These are phyloP conservation scores for Cotesia glomerata DNA, from an alignment of 1,140 invertebrate genomes.

Conservation along the genomic window DNA sequence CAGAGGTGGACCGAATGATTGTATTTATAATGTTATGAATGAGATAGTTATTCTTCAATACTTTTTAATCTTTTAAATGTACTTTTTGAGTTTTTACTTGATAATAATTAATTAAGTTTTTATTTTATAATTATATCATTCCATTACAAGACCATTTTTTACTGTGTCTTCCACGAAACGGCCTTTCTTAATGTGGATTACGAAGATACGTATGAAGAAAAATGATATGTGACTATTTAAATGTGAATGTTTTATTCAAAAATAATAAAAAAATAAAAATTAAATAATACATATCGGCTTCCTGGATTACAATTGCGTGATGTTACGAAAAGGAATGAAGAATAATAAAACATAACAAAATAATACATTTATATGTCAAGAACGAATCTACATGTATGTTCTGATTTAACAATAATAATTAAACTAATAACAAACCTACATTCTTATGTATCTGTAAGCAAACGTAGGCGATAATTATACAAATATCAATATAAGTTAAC, in stretches of 20 bases:
- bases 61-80: constrained; percentile 9
- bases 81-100: background rate
- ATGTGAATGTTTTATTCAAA: constrained; percentile 30
- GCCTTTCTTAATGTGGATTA: constrained; percentile 41
- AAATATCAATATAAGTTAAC: constrained; percentile 30
- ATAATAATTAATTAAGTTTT: constrained; percentile 9
- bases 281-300: constrained; percentile 31
- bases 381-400: constrained; percentile 36
- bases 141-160: constrained; percentile 41
- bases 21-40: constrained; percentile 38
- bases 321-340: background rate
- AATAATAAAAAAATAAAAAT: constrained; percentile 11
- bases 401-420: background rate
- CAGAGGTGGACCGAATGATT: constrained; percentile 33
- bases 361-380: constrained; percentile 24
- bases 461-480: constrained; percentile 36
- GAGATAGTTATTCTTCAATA: constrained; percentile 34
- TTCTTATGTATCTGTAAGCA: constrained; percentile 34
- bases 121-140: constrained; percentile 28
- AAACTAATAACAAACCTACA: constrained; percentile 21
- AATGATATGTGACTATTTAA: constrained; percentile 18
- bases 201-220: constrained; percentile 31
- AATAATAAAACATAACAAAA: background rate
- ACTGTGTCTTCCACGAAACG: constrained; percentile 41
- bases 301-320: constrained; percentile 17